These are phyloP conservation scores for Allophyes oxyacanthae DNA, from an alignment of 2,888 invertebrate species.

Conservation along the genomic window DNA sequence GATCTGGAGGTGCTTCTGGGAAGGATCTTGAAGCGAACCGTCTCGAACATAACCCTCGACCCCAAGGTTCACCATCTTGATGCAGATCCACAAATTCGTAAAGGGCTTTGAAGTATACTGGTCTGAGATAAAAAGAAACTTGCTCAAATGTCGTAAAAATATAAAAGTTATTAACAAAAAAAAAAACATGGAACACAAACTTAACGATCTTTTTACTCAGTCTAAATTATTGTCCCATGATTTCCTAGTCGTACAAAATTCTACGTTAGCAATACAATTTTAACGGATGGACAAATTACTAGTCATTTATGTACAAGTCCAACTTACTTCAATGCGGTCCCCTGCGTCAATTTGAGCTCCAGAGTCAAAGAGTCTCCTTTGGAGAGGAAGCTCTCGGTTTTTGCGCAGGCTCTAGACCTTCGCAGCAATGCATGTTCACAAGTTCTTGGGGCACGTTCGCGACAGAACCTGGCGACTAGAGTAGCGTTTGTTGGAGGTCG, in stretches of 20 bases:
- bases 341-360: constrained; percentile 94
- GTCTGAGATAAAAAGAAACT: constrained; percentile 86
- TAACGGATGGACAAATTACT: constrained; percentile 1
- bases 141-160: not conserved
- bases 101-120: constrained; percentile 94
- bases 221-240: not conserved
- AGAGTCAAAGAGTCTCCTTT: constrained; percentile 94
- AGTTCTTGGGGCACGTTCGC: constrained; percentile 94
- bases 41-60: constrained; percentile 93
- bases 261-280: constrained; percentile 28
- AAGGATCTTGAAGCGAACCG: constrained; percentile 92
- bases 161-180: too few relatives aligned
- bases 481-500: constrained; percentile 93
- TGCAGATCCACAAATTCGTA: constrained; percentile 97
- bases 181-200: too few relatives aligned
- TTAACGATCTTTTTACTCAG: too few relatives aligned
- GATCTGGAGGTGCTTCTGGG: constrained; percentile 88
- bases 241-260: constrained; percentile 5
- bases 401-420: constrained; percentile 92
- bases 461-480: constrained; percentile 94
- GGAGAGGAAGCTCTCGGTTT: constrained; percentile 95
- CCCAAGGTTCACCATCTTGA: constrained; percentile 95
- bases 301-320: constrained; percentile 10
- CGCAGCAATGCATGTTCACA: constrained; percentile 94
- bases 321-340: constrained; percentile 94